Percentiles rank a stretch among this genome's conserved stretches.
Conservation (phyloP, 2,888 invertebrate genomes). For the Caenorhabditis sp. region DNA sequence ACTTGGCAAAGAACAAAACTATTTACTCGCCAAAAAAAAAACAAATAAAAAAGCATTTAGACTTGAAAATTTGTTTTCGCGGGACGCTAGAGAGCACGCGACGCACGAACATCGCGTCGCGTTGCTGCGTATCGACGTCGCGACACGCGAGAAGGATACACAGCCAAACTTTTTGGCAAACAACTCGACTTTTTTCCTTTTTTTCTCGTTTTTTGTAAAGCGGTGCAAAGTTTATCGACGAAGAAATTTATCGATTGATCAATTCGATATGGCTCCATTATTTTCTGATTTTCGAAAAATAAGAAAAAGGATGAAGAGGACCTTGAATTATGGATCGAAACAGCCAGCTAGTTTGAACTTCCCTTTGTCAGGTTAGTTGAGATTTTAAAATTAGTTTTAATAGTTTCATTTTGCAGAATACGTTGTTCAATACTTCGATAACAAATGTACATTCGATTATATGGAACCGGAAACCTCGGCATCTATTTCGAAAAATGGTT, state of each 20-base stretch:
- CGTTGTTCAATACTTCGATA: slow-evolving; percentile 67
- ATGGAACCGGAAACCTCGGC: slow-evolving; percentile 64
- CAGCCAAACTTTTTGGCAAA: slow-evolving; percentile 6
- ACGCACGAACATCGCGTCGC: slow-evolving; percentile 17
- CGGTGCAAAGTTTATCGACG: background rate
- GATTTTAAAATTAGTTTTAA: background rate
- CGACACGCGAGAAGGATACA: slow-evolving; percentile 7
- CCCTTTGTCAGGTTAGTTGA: slow-evolving; percentile 59
- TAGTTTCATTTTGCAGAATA: slow-evolving; percentile 55
- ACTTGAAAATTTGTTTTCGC: slow-evolving; percentile 37
- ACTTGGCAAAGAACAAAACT: background rate
- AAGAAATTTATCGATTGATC: background rate
- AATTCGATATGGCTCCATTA: slow-evolving; percentile 57
- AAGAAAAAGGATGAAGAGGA: slow-evolving; percentile 80
- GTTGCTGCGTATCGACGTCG: slow-evolving; percentile 18
- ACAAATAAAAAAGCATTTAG: background rate
- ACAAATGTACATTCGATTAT: slow-evolving; percentile 61
- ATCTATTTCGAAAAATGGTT: slow-evolving; percentile 74
- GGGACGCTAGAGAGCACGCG: slow-evolving; percentile 29
- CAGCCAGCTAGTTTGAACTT: slow-evolving; percentile 55
- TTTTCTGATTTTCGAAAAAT: slow-evolving; percentile 59
- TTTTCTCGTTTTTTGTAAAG: background rate
- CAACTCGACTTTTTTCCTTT: background rate
- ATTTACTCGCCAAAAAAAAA: slow-evolving; percentile 4
- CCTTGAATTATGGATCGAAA: slow-evolving; percentile 82